phyloP scores from a whole-genome alignment of 2,113 vertebrate genomes.

The Cyanoderma ruficeps region DNA sequence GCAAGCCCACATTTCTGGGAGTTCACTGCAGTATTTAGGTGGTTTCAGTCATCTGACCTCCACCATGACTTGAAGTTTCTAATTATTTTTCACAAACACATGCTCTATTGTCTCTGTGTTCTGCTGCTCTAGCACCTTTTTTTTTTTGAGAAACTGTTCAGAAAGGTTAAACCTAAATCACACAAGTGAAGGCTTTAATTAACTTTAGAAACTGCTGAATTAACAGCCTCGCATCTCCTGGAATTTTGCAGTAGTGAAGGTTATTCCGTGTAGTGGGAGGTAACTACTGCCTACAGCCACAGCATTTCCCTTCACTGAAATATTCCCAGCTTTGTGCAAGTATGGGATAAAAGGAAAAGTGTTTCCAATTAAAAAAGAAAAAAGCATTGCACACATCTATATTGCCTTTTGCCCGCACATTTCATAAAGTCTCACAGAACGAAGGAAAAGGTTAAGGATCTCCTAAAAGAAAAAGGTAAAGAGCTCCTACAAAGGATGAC shows the following conservation, averaged over 20 bases:
- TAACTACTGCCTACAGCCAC: not conserved
- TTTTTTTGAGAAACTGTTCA: not conserved
- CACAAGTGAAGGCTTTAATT: not conserved
- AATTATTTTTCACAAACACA: not conserved
- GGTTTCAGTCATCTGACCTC: not conserved
- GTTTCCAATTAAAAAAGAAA: not conserved
- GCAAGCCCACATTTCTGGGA: not conserved
- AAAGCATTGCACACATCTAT: not conserved
- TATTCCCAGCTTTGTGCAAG: not conserved
- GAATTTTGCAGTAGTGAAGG: not conserved
- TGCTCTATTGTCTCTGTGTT: not conserved
- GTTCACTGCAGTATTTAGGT: not conserved
- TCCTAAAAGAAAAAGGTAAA: not conserved
- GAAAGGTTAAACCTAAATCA: constrained; percentile 11
- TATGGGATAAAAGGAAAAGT: not conserved
- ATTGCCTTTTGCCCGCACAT: not conserved
- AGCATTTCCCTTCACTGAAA: not conserved
- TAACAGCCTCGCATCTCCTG: not conserved
- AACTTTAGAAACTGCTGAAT: constrained; percentile 24
- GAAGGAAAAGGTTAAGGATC: not conserved
- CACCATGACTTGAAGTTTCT: not conserved
- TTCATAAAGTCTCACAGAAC: not conserved
- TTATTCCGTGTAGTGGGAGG: not conserved
- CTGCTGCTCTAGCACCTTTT: not conserved
- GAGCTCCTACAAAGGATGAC: not conserved